Conservation (phyloP, 2,888 invertebrate species). For the Rosalia funebris region DNA sequence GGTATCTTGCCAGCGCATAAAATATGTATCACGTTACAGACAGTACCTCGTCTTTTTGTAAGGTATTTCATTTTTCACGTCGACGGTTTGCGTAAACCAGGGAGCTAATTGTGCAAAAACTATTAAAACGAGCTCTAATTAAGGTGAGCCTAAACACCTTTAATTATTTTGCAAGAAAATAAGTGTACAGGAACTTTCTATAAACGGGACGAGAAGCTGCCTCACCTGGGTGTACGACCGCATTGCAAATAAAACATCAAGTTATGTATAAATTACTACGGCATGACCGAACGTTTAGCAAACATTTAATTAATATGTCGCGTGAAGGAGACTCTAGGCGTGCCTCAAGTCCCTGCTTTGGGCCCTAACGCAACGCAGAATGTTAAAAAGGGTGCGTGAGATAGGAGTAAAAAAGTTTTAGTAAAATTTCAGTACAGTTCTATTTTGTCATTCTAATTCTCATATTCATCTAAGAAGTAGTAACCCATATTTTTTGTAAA, state of each 20-base stretch:
- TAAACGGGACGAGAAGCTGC: constrained; percentile 23
- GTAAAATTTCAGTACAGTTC: no score
- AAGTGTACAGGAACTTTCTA: constrained; percentile 17
- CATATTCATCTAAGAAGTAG: no score
- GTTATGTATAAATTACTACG: constrained; percentile 51
- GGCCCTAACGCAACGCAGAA: no score
- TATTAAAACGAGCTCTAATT: constrained; percentile 10
- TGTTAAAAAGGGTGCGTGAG: no score
- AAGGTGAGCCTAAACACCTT: constrained; percentile 12
- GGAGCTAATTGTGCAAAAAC: constrained; percentile 12
- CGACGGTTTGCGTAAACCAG: background rate
- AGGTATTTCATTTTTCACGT: background rate
- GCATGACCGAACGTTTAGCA: constrained; percentile 54
- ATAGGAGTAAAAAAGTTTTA: no score
- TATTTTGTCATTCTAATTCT: no score
- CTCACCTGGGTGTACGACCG: constrained; percentile 45
- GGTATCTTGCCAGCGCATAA: no score
- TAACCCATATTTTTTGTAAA: no score
- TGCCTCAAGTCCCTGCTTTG: background rate
- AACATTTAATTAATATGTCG: constrained; percentile 55
- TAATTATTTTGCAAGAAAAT: constrained; percentile 19
- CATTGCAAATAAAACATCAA: constrained; percentile 48
- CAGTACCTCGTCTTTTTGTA: background rate
- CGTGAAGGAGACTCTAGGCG: constrained; percentile 38
- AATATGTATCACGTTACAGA: no score